Evolutionary conservation across 1,140 invertebrate species (phyloP), one percentile per base, ranked within the genome.

Genomic region (Zaprionus camerounensis): DNA sequence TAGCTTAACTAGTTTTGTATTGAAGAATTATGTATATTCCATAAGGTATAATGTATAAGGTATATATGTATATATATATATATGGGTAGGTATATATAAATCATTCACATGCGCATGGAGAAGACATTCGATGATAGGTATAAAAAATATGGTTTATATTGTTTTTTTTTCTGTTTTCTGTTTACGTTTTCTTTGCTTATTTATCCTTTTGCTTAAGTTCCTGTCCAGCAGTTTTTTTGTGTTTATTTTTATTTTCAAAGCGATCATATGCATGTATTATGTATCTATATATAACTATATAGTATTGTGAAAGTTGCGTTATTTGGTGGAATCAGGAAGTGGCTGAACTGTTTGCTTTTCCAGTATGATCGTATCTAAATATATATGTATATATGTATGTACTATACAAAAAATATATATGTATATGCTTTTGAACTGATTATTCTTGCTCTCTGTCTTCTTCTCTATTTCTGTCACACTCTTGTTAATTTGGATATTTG

Each of bases 351-450:
- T 24, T 13, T 63, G n/a, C 13, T 7, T 6, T 73, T 71, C 31
- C 17, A 20, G 71, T 73, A 73, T 73, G 56, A 20, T 59, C 71
- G 61, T 69, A 74, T 70, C 57, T 75, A 70, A 75, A 75, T 70
- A 75, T 75, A 71, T 71, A 7, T 31, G 15, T 53, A 26, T 34
- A 15, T 64, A 59, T 53, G 41, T 66, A 46, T 56, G 26, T 17
- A 55, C 62, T 67, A 17, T 63, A 53, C 13, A 57, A 38, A 57
- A 56, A 56, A 66, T 34, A 66, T 57, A 56, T 70, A 53, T 69
- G 51, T 59, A 57, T 69, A 31, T 68, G 36, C n/a, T 34, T 49
- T 46, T 17, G 28, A 44, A 64, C 46, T 67, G 46, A 36, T 57
- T 38, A 41, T 17, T 53, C 13, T 53, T 13, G 24, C 34, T 53